phyloP scores from a whole-genome alignment of 2,797 vertebrate species.

The Coranthus polyacanthus region DNA sequence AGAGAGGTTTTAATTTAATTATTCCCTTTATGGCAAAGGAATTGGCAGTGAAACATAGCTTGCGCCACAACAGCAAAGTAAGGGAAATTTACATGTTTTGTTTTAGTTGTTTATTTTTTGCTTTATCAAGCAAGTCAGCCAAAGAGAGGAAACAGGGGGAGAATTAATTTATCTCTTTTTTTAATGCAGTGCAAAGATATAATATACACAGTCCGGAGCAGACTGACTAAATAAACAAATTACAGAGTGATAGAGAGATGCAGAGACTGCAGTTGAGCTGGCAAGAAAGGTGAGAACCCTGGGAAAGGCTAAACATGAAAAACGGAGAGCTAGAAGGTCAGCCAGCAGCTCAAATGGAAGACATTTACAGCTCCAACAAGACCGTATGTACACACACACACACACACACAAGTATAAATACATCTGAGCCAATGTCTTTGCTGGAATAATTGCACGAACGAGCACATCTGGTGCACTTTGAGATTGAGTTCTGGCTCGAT shows the following conservation, averaged over 20 bases:
- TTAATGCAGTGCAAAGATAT: too few species aligned
- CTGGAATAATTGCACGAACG: slow-evolving; percentile 83
- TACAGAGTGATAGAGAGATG: slow-evolving; percentile 11
- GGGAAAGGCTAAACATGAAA: slow-evolving; percentile 78
- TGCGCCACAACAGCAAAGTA: too few species aligned
- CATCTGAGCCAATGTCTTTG: slow-evolving; percentile 83
- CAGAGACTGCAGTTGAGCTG: slow-evolving; percentile 57
- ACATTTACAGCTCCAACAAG: slow-evolving; percentile 85
- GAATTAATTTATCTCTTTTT: too few species aligned
- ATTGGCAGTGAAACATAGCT: not conserved
- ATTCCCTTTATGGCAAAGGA: not conserved
- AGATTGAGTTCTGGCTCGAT: slow-evolving; percentile 81
- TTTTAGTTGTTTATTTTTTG: too few species aligned
- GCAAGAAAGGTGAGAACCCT: slow-evolving; percentile 71
- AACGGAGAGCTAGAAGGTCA: slow-evolving; percentile 82
- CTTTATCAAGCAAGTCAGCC: too few species aligned
- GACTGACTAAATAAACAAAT: not conserved
- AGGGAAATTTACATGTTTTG: too few species aligned
- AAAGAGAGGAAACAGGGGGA: not conserved
- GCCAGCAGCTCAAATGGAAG: slow-evolving; percentile 86
- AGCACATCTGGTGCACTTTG: slow-evolving; percentile 88
- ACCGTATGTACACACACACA: slow-evolving; percentile 62
- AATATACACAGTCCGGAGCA: not conserved
- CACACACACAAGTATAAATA: slow-evolving; percentile 59
- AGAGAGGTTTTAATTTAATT: not conserved